phyloP scores from a whole-genome alignment of 2,888 invertebrate genomes.

The Apotomis betuletana region DNA sequence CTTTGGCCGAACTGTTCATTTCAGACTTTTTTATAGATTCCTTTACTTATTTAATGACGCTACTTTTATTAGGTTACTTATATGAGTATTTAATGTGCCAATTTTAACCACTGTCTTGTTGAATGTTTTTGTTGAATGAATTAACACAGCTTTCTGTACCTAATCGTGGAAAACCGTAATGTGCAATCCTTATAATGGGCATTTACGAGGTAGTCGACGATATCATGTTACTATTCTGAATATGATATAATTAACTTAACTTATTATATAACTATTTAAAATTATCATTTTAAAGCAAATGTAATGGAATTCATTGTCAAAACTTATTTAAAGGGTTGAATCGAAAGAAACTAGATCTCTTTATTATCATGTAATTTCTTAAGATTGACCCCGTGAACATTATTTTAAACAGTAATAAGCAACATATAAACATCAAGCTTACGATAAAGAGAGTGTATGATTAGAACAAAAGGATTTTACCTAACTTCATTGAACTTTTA shows the following conservation, averaged over 20 bases:
- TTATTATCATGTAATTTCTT: not conserved
- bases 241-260: not conserved
- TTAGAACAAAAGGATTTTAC: slow-evolving; percentile 2
- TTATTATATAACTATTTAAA: not conserved
- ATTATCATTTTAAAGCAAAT: slow-evolving; percentile 17
- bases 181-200: too few relatives aligned
- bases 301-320: not conserved
- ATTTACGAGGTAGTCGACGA: not conserved
- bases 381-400: not conserved
- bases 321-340: not conserved
- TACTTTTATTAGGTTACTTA: too few relatives aligned
- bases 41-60: too few relatives aligned
- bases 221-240: not conserved
- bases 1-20: too few relatives aligned
- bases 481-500: slow-evolving; percentile 10
- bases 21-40: too few relatives aligned
- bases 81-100: too few relatives aligned
- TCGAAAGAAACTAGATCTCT: not conserved
- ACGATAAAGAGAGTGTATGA: slow-evolving; percentile 6
- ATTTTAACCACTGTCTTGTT: too few relatives aligned
- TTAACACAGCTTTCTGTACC: too few relatives aligned
- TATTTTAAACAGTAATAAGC: slow-evolving; percentile 13
- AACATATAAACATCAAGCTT: slow-evolving; percentile 13
- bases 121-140: too few relatives aligned
- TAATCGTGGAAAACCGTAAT: not conserved